These are phyloP conservation scores for Platycercus adscitus DNA, from an alignment of 2,113 vertebrate genomes.

Conservation along the genomic window DNA sequence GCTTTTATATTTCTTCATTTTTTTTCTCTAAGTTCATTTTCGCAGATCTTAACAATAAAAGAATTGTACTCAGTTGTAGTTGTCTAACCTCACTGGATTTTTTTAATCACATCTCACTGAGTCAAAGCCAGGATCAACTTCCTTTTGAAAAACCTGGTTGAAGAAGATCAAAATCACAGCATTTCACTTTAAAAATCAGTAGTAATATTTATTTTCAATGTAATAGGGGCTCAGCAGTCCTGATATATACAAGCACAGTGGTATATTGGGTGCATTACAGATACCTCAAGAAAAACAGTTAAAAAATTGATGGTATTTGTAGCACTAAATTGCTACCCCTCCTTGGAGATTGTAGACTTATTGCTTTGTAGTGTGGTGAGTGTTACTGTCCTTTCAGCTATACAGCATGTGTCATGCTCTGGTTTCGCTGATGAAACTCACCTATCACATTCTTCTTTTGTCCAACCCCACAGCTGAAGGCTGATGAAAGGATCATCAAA, in stretches of 20 bases:
- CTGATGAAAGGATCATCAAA: constrained; percentile 89
- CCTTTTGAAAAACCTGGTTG: not conserved
- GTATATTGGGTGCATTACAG: not conserved
- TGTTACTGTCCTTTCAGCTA: not conserved
- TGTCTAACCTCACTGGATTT: not conserved
- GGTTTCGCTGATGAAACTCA: not conserved
- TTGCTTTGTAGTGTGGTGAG: not conserved
- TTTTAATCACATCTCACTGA: not conserved
- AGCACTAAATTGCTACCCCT: not conserved
- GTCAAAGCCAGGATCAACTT: not conserved
- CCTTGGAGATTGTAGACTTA: not conserved
- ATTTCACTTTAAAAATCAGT: not conserved
- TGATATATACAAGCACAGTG: not conserved
- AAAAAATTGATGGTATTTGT: not conserved
- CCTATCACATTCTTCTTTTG: constrained; percentile 18
- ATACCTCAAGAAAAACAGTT: not conserved
- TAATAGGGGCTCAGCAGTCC: not conserved
- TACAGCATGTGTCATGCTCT: not conserved
- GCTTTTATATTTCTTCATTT: accelerated
- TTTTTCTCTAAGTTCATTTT: not conserved
- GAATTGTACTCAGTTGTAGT: not conserved
- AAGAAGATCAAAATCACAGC: not conserved
- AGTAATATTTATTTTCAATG: not conserved
- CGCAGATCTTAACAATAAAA: not conserved
- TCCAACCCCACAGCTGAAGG: constrained; percentile 80